Evolutionary conservation across 1,140 invertebrate genomes (phyloP).

Genomic region (Saxidomus purpurata): DNA sequence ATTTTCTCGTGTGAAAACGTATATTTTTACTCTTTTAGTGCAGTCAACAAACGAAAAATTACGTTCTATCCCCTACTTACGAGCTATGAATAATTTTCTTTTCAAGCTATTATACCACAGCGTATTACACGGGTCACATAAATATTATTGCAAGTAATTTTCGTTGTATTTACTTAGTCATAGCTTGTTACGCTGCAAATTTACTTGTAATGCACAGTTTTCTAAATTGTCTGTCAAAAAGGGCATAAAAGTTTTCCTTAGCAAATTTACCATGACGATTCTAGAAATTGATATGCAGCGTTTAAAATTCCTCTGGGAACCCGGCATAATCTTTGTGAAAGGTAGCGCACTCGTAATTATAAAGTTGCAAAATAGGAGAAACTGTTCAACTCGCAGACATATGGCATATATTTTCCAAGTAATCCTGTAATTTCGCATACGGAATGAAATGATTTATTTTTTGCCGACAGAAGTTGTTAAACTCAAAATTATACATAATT

Average conservation of each 20-base stretch:
- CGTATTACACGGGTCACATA: constrained; percentile 54
- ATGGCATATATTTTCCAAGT: constrained; percentile 29
- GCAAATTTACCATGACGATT: constrained; percentile 63
- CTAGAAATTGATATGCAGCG: constrained; percentile 11
- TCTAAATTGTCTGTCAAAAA: constrained; percentile 44
- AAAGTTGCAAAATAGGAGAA: constrained; percentile 27
- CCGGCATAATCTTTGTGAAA: background rate
- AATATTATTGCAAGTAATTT: constrained; percentile 59
- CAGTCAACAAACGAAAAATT: background rate
- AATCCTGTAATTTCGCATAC: constrained; percentile 8
- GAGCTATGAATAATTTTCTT: background rate
- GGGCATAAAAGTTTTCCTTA: constrained; percentile 55
- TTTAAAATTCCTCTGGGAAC: constrained; percentile 53
- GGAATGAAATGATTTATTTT: constrained; percentile 15
- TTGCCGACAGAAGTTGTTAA: constrained; percentile 23
- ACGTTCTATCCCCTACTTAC: background rate
- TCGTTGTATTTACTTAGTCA: constrained; percentile 54
- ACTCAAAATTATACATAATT: background rate
- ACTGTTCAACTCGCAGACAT: constrained; percentile 22
- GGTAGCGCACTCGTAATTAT: constrained; percentile 17
- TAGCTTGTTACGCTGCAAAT: constrained; percentile 49
- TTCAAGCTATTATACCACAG: background rate
- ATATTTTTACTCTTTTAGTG: background rate
- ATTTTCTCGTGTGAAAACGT: constrained; percentile 59
- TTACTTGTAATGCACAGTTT: constrained; percentile 52